phyloP scores from a whole-genome alignment of 2,113 vertebrate genomes.

The Pontoporia blainvillei region DNA sequence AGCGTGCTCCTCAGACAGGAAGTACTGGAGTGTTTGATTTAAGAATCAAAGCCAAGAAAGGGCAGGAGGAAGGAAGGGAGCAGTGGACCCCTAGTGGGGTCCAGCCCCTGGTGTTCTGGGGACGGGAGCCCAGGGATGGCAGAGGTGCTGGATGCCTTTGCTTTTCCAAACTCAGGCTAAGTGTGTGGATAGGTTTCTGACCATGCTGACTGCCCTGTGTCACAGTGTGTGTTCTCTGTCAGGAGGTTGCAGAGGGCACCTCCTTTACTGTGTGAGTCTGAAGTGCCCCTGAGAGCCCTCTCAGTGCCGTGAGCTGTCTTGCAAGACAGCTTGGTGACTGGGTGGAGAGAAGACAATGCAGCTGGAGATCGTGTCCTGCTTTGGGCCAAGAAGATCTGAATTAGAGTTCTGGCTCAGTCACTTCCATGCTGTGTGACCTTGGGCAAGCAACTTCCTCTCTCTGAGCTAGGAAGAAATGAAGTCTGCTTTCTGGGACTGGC shows the following conservation, averaged over 20 bases:
- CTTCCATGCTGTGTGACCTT: not conserved
- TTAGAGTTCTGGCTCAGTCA: not conserved
- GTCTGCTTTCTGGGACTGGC: not conserved
- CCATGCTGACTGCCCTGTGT: rapidly evolving
- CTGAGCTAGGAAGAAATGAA: not conserved
- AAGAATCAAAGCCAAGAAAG: not conserved
- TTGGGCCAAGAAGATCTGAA: not conserved
- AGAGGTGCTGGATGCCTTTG: not conserved
- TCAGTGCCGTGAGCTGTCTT: not conserved
- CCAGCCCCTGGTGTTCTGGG: not conserved
- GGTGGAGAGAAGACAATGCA: not conserved
- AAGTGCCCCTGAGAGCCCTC: not conserved
- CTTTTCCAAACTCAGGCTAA: not conserved
- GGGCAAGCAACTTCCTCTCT: not conserved
- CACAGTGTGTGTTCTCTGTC: not conserved
- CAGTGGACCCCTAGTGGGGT: not conserved
- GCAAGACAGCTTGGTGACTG: not conserved
- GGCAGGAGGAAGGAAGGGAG: not conserved
- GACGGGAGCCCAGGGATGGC: not conserved
- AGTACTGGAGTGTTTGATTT: not conserved
- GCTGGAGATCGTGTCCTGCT: not conserved
- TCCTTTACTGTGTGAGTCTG: rapidly evolving
- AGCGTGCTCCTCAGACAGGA: not conserved
- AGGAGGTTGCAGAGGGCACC: not conserved
- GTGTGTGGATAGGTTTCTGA: not conserved